A percentile compares a stretch with the other conserved stretches of the same genome.
phyloP scores from a whole-genome alignment of 2,113 vertebrate species.

The Symphodus melops region DNA sequence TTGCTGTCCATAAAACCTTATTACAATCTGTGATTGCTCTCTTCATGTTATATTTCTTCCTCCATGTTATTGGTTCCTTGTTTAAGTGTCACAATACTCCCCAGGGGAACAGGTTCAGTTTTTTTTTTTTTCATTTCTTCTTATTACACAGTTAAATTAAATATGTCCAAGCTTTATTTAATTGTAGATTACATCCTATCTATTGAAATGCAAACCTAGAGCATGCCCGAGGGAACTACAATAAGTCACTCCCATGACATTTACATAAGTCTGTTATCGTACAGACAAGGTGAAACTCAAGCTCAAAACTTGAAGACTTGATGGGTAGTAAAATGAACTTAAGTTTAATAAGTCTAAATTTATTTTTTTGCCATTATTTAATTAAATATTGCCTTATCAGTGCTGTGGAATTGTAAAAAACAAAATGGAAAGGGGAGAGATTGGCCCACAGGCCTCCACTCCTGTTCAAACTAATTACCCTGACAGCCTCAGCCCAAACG shows the following conservation, averaged over 20 bases:
- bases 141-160: constrained; percentile 8
- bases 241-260: neutral
- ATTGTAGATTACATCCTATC: neutral
- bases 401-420: constrained; percentile 38
- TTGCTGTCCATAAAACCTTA: neutral
- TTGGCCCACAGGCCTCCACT: constrained; percentile 49
- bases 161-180: neutral
- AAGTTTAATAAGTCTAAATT: constrained; percentile 35
- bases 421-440: constrained; percentile 37
- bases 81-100: too few relatives aligned
- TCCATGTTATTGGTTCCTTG: neutral
- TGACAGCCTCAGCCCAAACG: constrained; percentile 55
- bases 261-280: neutral
- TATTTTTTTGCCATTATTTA: constrained; percentile 31
- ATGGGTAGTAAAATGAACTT: neutral
- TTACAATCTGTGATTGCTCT: neutral
- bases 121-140: neutral
- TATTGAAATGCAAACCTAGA: neutral
- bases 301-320: constrained; percentile 22
- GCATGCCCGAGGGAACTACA: constrained; percentile 13
- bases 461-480: constrained; percentile 70
- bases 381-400: constrained; percentile 44
- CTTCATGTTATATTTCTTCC: neutral
- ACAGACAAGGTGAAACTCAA: constrained; percentile 10
- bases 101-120: neutral